phyloP scores from a whole-genome alignment of 2,113 vertebrate genomes.

The Zeus faber region DNA sequence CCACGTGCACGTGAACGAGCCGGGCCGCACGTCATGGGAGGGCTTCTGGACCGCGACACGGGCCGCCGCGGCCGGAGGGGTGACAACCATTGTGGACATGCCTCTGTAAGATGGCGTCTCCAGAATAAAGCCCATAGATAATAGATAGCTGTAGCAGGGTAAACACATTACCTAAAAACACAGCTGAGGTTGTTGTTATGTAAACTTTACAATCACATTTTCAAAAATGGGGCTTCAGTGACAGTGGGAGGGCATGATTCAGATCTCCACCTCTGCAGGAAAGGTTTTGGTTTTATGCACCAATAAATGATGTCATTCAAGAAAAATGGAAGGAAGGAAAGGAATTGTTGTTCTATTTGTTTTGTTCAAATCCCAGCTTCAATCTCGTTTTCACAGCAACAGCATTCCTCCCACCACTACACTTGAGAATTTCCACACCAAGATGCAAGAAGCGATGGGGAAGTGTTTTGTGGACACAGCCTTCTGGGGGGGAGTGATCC shows the following conservation, averaged over 20 bases:
- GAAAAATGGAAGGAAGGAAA: no score
- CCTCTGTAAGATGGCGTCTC: constrained; percentile 76
- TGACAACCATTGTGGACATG: constrained; percentile 85
- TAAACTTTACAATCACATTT: no score
- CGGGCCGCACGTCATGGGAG: constrained; percentile 78
- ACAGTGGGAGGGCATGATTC: no score
- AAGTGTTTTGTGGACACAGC: constrained; percentile 81
- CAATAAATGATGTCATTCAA: not conserved
- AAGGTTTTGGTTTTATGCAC: not conserved
- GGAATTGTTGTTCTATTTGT: no score
- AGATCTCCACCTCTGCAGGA: no score
- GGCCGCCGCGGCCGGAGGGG: constrained; percentile 82
- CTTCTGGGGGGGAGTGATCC: constrained; percentile 83
- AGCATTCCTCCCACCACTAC: constrained; percentile 79
- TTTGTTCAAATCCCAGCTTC: not conserved
- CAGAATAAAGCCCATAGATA: not conserved
- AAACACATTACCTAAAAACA: no score
- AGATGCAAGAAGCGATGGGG: constrained; percentile 63
- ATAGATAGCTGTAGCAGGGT: constrained; percentile 1
- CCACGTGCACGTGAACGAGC: constrained; percentile 83
- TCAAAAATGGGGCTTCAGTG: no score
- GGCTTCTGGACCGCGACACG: constrained; percentile 78
- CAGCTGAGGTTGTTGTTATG: no score
- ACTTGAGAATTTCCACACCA: constrained; percentile 67
- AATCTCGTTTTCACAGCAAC: constrained; percentile 62